Evolutionary conservation across 2,797 vertebrate species (phyloP).

Genomic region (Phoebastria nigripes): DNA sequence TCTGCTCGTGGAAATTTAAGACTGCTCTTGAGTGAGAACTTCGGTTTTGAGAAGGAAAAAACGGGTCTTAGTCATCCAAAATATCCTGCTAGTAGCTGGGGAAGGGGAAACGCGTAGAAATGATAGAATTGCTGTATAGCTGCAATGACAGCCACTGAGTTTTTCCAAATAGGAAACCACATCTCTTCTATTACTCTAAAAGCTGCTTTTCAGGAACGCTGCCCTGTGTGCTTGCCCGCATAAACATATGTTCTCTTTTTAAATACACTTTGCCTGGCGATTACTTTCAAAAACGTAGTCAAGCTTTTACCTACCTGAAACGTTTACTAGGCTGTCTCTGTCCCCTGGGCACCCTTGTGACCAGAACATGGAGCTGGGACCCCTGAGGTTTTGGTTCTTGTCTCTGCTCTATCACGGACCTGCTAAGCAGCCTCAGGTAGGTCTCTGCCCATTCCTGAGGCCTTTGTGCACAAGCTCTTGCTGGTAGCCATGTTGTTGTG

Average conservation of each 20-base stretch:
- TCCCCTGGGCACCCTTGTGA: neutral
- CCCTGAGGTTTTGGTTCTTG: neutral
- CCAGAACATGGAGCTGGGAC: neutral
- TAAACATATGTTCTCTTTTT: rapidly evolving
- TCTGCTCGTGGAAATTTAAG: rapidly evolving
- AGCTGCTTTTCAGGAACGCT: neutral
- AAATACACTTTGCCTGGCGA: neutral
- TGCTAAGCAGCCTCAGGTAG: neutral
- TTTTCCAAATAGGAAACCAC: neutral
- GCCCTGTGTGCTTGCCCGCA: neutral
- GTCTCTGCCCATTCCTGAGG: neutral
- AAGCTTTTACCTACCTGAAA: neutral
- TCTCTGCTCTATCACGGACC: neutral
- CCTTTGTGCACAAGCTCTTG: neutral
- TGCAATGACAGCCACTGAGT: rapidly evolving
- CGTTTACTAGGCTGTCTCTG: neutral
- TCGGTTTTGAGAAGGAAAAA: neutral
- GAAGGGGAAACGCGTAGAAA: rapidly evolving
- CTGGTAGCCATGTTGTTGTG: neutral
- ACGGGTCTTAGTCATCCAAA: rapidly evolving
- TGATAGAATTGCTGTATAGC: rapidly evolving
- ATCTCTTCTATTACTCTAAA: neutral
- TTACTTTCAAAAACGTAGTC: neutral
- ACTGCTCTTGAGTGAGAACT: rapidly evolving
- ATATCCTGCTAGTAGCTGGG: rapidly evolving